Evolutionary conservation across 2,888 invertebrate species (phyloP), one percentile per base, ranked within the genome.

Genomic region (Pelosia muscerda): DNA sequence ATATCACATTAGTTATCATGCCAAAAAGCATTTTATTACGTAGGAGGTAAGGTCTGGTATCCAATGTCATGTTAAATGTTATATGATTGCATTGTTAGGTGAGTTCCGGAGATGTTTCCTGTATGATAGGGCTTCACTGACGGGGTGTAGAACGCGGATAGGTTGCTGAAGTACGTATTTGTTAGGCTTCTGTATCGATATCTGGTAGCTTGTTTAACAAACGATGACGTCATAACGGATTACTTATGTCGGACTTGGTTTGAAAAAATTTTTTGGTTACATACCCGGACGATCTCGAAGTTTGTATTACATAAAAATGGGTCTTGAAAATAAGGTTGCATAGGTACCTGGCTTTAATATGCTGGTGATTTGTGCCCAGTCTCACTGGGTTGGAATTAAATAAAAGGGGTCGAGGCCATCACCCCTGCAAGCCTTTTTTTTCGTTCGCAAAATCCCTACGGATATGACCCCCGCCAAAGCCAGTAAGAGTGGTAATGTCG

Each of bases 21-120:
- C 10, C 2, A 34, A 34, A 38, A 25, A 34, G 38, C 38, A 2
- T 68, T 65, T 64, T 69, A 75, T 77, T 67, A 63, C 68, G 83
- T 81, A 63, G 84, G 78, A n/a, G 42, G 72, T 74, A 78, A 78
- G 78, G 78, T 78, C 71, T 79, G 65, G 57, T 65, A 74, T 74
- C 49, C 77, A 78, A 75, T 81, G 77, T 73, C 77, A 78, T 63
- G 63, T 56, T 19, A 62, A 71, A 76, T 76, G 70, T 77, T 68
- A 68, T 31, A 62, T 68, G 54, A 26, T 71, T 78, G 72, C 71
- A 79, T 73, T 78, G 72, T 73, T 55, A 54, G 55, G 59, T 42
- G 49, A 38, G 59, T 56, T 59, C 49, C 22, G 13, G 65, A 64
- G 63, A n/a, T 5, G 53, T 68, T 79, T 80, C 75, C 79, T 66